Base-by-base conservation (phyloP, 2,888 invertebrate genomes). In the Homarus gammarus region DNA sequence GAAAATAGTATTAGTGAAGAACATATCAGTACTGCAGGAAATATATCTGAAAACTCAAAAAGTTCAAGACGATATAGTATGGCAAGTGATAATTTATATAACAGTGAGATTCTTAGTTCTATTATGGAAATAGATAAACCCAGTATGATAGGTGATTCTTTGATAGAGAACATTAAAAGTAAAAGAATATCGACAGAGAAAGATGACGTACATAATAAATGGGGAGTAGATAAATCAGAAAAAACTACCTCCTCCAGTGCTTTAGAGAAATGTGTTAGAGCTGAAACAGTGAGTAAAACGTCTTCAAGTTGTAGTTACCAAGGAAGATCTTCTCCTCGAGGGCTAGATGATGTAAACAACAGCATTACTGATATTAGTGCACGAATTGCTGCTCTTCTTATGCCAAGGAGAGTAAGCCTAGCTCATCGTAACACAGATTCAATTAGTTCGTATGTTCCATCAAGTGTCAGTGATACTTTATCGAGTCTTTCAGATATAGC, bases 311-410 rank as follows among this genome's bases (percentile, higher is more conserved):
- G 6, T 22, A 27, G 27, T 64, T 6, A 31, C 27, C 40, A 31
- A 5, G 40, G 31, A 75, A 44, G 44, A 75, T 44, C 75, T 36
- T 49, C 44, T 27, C 33, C 40, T 27, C 75, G 27, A 56, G 78
- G 33, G 12, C 18, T 49, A 31, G 75, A 75, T 27, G 84, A 84
- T 51, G 40, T 31, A 22, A 82, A 85, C 6, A 73, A 70, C 33
- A 91, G 79, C 44, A 75, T 91, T 27, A 91, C 88, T 49, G 85
- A 88, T 77, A 88, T 91, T 31, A 91, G 91, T 72, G 88, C 85
- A 38, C 79, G 82, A 8, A 91, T 89, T 40, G 82, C 84, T 27
- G 88, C 85, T 10, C 83, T 91, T 18, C 36, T 88, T 8, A 38
- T 88, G 56, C 61, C 85, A 2, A 72, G 61, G 70, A 75, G 33